Evolutionary conservation across 2,113 vertebrate species (phyloP).

Genomic region (Hyperopisus bebe): DNA sequence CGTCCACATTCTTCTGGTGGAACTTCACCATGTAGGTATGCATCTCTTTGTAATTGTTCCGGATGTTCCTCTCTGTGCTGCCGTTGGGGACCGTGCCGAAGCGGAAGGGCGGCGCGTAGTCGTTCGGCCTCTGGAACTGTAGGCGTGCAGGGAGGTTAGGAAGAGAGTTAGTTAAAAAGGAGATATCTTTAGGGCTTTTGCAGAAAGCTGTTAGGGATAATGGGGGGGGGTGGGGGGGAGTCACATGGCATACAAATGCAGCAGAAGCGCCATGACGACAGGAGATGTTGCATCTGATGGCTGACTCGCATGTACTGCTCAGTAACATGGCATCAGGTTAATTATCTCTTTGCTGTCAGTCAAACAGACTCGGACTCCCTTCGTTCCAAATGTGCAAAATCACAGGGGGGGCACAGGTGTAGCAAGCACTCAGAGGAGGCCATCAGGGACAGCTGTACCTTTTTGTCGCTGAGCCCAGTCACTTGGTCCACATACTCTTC

Average conservation of each 20-base stretch:
- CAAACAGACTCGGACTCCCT: not conserved
- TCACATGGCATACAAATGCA: not conserved
- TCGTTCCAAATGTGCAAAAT: not conserved
- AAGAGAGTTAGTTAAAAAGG: not conserved
- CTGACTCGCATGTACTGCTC: not conserved
- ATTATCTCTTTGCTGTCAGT: not conserved
- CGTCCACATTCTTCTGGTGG: conserved; percentile 94
- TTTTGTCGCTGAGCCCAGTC: conserved; percentile 96
- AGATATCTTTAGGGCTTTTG: not conserved
- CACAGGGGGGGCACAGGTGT: not conserved
- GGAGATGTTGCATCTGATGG: not conserved
- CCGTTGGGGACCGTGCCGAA: conserved; percentile 97
- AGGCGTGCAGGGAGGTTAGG: not conserved
- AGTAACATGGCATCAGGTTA: not conserved
- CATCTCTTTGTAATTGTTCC: conserved; percentile 99
- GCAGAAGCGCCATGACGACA: not conserved
- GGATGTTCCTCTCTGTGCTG: conserved; percentile 97
- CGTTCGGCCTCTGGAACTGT: conserved; percentile 97
- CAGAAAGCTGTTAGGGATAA: not conserved
- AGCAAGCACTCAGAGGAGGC: too few relatives aligned
- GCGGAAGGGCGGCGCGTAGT: conserved; percentile 95
- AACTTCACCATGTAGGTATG: conserved; percentile 98
- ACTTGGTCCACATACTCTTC: conserved; percentile 99
- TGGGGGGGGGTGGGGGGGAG: not conserved
- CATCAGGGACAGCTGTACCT: conserved; percentile 61